Percentiles rank a stretch among this genome's conserved stretches.
phyloP scores from a whole-genome alignment of 2,113 vertebrate genomes.

The Panthera uncia region DNA sequence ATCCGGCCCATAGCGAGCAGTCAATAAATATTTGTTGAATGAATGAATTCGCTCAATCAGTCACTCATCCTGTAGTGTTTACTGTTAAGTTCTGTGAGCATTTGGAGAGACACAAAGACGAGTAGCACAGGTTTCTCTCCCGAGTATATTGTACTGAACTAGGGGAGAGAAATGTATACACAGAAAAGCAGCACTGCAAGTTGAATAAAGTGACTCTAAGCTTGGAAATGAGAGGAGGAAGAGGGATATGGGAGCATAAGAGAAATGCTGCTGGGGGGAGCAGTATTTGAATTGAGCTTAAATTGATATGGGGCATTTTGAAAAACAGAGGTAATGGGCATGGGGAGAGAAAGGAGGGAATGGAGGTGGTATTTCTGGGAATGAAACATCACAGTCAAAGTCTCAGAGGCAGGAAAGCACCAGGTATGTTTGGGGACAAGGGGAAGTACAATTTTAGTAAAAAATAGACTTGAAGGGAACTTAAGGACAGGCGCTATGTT shows the following conservation, averaged over 20 bases:
- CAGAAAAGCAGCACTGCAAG: neutral
- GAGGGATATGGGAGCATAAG: neutral
- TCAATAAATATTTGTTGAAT: neutral
- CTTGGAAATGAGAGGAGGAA: neutral
- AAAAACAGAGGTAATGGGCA: neutral
- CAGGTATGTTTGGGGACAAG: neutral
- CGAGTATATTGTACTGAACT: neutral
- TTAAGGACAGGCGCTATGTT: neutral
- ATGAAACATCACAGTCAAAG: neutral
- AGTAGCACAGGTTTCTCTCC: neutral
- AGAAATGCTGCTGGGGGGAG: neutral
- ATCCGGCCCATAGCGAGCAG: neutral
- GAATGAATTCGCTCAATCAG: neutral
- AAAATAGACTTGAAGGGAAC: neutral
- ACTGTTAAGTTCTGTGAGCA: neutral
- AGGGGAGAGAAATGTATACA: neutral
- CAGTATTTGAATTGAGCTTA: neutral
- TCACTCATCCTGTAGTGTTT: neutral
- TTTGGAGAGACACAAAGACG: neutral
- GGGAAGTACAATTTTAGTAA: neutral
- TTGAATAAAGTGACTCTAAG: neutral
- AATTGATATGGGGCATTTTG: neutral
- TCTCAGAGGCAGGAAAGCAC: neutral
- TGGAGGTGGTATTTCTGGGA: neutral
- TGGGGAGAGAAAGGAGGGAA: neutral